phyloP scores from a whole-genome alignment of 2,113 vertebrate species.

The Columba livia region DNA sequence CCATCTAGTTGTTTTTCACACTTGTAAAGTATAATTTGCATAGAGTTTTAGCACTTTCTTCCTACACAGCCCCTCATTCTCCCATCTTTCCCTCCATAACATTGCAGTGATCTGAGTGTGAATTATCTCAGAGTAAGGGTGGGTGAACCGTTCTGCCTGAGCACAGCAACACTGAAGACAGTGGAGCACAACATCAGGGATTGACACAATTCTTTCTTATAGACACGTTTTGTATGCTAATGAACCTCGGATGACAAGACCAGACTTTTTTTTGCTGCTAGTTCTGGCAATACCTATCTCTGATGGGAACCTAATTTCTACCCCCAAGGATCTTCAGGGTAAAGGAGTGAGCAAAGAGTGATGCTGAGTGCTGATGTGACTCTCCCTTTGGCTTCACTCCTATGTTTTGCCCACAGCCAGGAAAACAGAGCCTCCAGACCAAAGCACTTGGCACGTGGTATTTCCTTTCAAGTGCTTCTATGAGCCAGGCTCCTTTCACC shows the following conservation, averaged over 20 bases:
- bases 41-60: conserved; percentile 48
- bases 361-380: not conserved
- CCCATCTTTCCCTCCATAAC: not conserved
- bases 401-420: conserved; percentile 27
- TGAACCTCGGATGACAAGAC: conserved; percentile 27
- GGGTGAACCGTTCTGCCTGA: conserved; percentile 5
- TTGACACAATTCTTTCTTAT: not conserved
- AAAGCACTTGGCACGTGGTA: conserved; percentile 59
- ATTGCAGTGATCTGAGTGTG: not conserved
- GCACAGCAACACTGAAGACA: conserved; percentile 30
- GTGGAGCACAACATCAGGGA: not conserved
- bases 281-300: conserved; percentile 7
- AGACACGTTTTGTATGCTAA: conserved; percentile 59
- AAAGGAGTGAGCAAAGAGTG: conserved; percentile 10
- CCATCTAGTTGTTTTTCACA: conserved; percentile 46
- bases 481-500: conserved; percentile 45
- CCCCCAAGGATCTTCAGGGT: conserved; percentile 23
- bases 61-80: not conserved
- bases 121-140: conserved; percentile 11
- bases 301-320: conserved; percentile 44
- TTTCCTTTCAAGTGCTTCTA: conserved; percentile 65
- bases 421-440: conserved; percentile 59
- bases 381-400: conserved; percentile 23
- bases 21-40: conserved; percentile 34
- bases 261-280: conserved; percentile 27